These are phyloP conservation scores for Drosophila subobscura DNA, from an alignment of 1,140 invertebrate genomes.

Conservation along the genomic window DNA sequence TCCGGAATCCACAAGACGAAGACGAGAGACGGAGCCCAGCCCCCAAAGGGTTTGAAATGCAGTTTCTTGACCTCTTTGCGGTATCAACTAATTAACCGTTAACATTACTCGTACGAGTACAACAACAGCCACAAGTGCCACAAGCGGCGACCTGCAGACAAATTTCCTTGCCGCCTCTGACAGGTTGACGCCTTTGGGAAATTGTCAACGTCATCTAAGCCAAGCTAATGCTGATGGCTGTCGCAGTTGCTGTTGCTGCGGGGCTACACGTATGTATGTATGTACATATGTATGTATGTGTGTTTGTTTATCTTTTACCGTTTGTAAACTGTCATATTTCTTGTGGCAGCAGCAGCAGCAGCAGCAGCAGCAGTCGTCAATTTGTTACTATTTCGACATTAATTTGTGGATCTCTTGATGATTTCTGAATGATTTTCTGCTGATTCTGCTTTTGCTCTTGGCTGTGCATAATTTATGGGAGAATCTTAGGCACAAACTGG, in stretches of 20 bases:
- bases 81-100: constrained; percentile 60
- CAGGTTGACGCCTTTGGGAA: constrained; percentile 52
- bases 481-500: constrained; percentile 30
- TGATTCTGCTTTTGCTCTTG: constrained; percentile 12
- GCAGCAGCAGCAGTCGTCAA: constrained; percentile 40
- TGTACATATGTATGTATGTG: not conserved
- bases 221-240: constrained; percentile 43
- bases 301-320: constrained; percentile 48
- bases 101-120: constrained; percentile 14
- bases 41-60: constrained; percentile 33
- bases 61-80: constrained; percentile 58
- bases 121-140: not conserved
- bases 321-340: constrained; percentile 69
- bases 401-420: constrained; percentile 52
- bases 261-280: constrained; percentile 23
- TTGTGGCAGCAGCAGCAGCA: not conserved
- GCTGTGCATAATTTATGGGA: constrained; percentile 49
- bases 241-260: constrained; percentile 10
- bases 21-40: not conserved
- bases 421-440: constrained; percentile 49
- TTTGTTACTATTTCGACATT: constrained; percentile 75
- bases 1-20: not conserved
- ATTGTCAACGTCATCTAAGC: constrained; percentile 68
- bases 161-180: constrained; percentile 32
- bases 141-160: constrained; percentile 15